Evolutionary conservation across 1,140 invertebrate genomes (phyloP).

Genomic region (Sinonovacula constricta): DNA sequence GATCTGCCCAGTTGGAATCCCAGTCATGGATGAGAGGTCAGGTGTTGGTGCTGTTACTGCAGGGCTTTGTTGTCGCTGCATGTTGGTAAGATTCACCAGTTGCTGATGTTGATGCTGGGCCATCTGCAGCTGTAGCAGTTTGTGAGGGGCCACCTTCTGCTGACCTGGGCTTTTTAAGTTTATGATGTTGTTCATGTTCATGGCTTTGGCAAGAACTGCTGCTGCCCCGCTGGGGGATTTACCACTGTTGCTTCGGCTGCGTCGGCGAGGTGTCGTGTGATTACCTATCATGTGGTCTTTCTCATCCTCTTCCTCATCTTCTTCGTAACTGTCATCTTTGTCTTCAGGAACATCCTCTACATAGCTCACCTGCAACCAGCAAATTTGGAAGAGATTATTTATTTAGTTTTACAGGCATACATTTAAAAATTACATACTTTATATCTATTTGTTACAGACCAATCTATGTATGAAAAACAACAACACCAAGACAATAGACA

Average conservation of each 20-base stretch:
- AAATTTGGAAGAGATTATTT: no score
- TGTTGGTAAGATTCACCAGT: background rate
- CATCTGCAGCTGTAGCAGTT: background rate
- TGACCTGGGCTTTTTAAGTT: no score
- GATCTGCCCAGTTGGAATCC: background rate
- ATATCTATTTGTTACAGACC: no score
- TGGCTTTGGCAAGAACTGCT: constrained; percentile 6
- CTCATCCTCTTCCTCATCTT: constrained; percentile 24
- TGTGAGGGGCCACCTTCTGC: no score
- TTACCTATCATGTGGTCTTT: constrained; percentile 40
- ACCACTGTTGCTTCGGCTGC: constrained; percentile 11
- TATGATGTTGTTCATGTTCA: no score
- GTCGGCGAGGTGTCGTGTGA: background rate
- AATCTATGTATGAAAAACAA: no score
- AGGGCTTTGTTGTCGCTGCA: background rate
- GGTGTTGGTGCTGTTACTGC: background rate
- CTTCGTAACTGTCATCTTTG: constrained; percentile 45
- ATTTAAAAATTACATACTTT: no score
- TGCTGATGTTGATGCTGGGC: background rate
- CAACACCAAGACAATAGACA: no score
- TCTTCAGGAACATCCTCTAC: constrained; percentile 20
- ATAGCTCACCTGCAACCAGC: constrained; percentile 36
- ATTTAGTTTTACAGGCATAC: no score
- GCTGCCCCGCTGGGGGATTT: background rate
- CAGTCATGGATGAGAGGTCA: no score